These are phyloP conservation scores for Myotis daubentonii DNA, from an alignment of 2,797 vertebrate genomes.

Conservation along the genomic window DNA sequence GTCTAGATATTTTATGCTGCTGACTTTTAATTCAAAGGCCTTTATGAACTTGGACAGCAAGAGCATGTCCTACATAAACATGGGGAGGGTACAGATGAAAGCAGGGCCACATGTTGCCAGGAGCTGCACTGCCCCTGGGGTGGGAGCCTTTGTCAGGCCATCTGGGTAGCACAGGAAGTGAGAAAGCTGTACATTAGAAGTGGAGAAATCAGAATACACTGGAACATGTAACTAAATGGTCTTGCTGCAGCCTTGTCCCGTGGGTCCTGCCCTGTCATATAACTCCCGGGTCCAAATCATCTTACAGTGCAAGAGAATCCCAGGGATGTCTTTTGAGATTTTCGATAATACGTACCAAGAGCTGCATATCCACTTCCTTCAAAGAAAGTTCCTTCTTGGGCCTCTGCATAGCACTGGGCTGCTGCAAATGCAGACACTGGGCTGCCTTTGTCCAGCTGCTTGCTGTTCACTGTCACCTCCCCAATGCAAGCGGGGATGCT, in stretches of 20 bases:
- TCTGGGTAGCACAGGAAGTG: no score
- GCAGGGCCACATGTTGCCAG: neutral
- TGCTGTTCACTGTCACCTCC: constrained; percentile 88
- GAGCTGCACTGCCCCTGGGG: neutral
- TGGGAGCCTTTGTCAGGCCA: neutral
- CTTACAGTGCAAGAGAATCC: neutral
- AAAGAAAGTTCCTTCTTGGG: constrained; percentile 93
- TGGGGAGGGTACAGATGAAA: neutral
- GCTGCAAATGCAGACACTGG: constrained; percentile 85
- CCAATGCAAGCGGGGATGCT: constrained; percentile 92
- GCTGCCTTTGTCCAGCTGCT: constrained; percentile 84
- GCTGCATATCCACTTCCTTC: constrained; percentile 93
- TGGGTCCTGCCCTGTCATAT: neutral
- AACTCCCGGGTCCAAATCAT: neutral
- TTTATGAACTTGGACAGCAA: neutral
- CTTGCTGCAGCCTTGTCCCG: neutral
- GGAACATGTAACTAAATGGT: neutral
- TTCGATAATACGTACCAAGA: constrained; percentile 86
- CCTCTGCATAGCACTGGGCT: constrained; percentile 89
- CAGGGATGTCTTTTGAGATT: neutral
- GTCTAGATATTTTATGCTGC: neutral
- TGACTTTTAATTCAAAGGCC: constrained; percentile 23
- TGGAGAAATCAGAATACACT: neutral
- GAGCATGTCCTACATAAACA: neutral
- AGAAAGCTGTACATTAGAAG: neutral